Base-by-base conservation (phyloP, 2,888 invertebrate species). In the Omphaloscelis lunosa region DNA sequence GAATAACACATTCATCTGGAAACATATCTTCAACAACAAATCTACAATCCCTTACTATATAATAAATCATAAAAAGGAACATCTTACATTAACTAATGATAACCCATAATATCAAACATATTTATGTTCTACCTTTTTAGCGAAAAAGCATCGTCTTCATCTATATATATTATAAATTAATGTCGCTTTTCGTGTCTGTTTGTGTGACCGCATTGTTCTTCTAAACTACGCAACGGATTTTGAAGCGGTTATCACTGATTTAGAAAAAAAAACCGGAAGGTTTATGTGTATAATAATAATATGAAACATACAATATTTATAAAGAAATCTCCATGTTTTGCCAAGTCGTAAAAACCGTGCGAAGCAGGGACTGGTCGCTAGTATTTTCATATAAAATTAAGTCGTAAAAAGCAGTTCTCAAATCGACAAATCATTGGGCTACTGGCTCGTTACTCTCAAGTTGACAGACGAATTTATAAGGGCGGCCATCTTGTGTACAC, bases 391-490 rank as follows among this genome's bases (percentile, higher is more conserved):
- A 75, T 45, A 51, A 70, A 83, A 85, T 84, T 82, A 86, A 89
- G 87, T 80, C 79, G 80, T 86, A 88, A 87, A 88, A 89, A 90
- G 85, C 82, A 84, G 74, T 84, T 75, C 65, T 69, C 58, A 79
- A 69, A 76, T 53, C 68, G 79, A 88, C 91, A 90, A 90, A 92
- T 92, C 91, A 92, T 90, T 89, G 88, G 82, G 86, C 87, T 82
- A 85, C 82, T 88, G 89, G 82, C 91, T 94, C 94, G 92, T 94
- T 94, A 94, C 92, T 92, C 87, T 79, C 77, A 73, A 81, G 90
- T 86, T 91, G 94, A 93, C 93, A 91, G 92, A 94, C 88, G 90
- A 91, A 93, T 94, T 93, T 93, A 93, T 93, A 93, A 91, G 91
- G 88, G 85, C 79, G 77, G 75, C 82, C 85, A 87, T 84, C 73